These are phyloP conservation scores for Siniperca knerii DNA, from an alignment of 2,113 vertebrate genomes.

Conservation along the genomic window DNA sequence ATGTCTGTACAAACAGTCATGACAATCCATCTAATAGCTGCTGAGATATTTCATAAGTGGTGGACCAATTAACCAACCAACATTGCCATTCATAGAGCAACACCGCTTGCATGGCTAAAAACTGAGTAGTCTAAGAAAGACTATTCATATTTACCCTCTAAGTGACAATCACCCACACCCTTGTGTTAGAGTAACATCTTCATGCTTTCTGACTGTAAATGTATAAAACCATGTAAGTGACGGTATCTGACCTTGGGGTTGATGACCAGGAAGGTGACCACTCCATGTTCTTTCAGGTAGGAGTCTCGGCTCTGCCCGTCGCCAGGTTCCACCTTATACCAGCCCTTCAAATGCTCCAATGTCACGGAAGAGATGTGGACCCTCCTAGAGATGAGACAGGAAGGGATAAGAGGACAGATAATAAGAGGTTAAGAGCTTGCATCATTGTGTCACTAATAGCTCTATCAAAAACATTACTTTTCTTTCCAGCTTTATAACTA, in stretches of 20 bases:
- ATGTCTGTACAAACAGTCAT: too few relatives aligned
- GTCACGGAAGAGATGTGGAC: conserved; percentile 98
- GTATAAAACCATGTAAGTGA: not conserved
- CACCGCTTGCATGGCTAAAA: too few relatives aligned
- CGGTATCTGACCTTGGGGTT: conserved; percentile 92
- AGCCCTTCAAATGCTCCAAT: conserved; percentile 94
- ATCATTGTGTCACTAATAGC: conserved; percentile 18
- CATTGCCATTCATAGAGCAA: too few relatives aligned
- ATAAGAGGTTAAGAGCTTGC: conserved; percentile 22
- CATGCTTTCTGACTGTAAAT: not conserved
- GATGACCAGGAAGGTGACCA: conserved; percentile 96
- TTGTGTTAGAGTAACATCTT: too few relatives aligned
- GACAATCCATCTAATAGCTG: too few relatives aligned
- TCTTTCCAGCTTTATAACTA: conserved; percentile 1
- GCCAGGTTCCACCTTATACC: conserved; percentile 96
- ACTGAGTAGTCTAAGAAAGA: not conserved
- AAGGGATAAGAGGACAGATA: conserved; percentile 17
- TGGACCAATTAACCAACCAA: too few relatives aligned
- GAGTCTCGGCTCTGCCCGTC: conserved; percentile 92
- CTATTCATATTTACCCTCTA: not conserved
- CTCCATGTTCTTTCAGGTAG: conserved; percentile 94
- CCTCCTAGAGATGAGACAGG: conserved; percentile 85
- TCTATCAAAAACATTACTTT: conserved; percentile 9
- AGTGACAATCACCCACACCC: not conserved
- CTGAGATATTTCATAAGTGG: too few relatives aligned